phyloP scores from a whole-genome alignment of 2,113 vertebrate genomes.

The Semnornis frantzii region DNA sequence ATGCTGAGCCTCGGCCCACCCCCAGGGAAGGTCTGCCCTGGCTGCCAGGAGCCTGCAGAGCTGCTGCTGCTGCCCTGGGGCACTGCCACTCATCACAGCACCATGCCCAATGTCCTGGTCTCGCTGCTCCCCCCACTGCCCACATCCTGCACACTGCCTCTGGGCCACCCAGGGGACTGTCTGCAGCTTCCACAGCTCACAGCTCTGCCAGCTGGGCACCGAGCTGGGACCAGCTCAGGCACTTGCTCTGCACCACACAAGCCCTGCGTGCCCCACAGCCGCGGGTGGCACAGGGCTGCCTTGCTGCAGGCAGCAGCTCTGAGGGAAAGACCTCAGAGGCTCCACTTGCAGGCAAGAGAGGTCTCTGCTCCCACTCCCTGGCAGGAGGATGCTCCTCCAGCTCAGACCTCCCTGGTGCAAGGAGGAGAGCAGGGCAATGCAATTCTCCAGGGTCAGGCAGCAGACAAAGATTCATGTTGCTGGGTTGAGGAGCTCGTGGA shows the following conservation, averaged over 20 bases:
- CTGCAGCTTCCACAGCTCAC: background rate
- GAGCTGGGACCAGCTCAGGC: background rate
- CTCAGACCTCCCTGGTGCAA: background rate
- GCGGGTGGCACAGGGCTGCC: background rate
- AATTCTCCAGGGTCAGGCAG: background rate
- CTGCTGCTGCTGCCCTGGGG: background rate
- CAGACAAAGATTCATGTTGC: background rate
- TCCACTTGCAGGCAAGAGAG: background rate
- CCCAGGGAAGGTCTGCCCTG: background rate
- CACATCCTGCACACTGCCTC: background rate
- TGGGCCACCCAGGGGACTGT: background rate
- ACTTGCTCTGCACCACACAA: background rate
- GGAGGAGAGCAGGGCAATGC: background rate
- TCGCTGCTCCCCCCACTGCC: background rate
- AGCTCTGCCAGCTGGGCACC: background rate
- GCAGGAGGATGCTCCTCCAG: background rate
- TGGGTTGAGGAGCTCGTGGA: background rate
- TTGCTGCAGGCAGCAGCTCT: background rate
- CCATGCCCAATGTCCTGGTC: background rate
- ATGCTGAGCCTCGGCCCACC: no score
- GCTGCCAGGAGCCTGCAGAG: background rate
- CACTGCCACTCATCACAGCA: background rate
- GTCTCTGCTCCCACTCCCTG: background rate
- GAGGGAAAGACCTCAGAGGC: background rate
- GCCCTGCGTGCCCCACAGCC: background rate